phyloP scores from a whole-genome alignment of 2,888 invertebrate genomes.

The Polymixis flavicincta region DNA sequence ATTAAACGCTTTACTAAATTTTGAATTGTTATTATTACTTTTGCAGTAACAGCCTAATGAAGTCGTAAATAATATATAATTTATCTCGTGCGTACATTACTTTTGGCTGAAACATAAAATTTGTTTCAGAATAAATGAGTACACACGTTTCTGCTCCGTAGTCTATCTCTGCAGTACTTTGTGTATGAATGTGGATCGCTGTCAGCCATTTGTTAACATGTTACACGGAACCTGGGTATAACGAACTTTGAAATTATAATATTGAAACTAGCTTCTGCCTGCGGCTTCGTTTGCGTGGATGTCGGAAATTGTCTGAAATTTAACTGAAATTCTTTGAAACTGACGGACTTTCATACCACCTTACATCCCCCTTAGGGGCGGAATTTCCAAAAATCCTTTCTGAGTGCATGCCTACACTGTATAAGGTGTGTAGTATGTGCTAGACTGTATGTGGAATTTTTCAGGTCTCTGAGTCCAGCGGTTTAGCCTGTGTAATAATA shows the following conservation, averaged over 20 bases:
- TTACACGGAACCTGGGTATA: slow-evolving; percentile 10
- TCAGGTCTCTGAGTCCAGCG: too few species aligned
- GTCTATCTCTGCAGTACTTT: slow-evolving; percentile 47
- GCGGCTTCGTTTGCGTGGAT: too few species aligned
- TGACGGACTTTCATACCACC: too few species aligned
- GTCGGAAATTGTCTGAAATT: too few species aligned
- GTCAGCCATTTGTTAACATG: slow-evolving; percentile 54
- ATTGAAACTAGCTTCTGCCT: background rate
- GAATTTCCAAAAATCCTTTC: too few species aligned
- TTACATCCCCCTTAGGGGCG: too few species aligned
- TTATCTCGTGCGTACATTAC: slow-evolving; percentile 35
- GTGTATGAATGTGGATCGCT: slow-evolving; percentile 45
- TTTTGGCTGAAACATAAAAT: slow-evolving; percentile 34
- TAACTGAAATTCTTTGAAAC: too few species aligned
- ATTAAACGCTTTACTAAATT: slow-evolving; percentile 18
- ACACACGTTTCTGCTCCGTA: slow-evolving; percentile 18
- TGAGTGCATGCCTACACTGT: too few species aligned
- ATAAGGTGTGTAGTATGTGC: too few species aligned
- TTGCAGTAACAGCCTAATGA: slow-evolving; percentile 26
- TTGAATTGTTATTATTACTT: slow-evolving; percentile 13
- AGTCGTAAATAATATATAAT: slow-evolving; percentile 34
- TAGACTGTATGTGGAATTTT: too few species aligned
- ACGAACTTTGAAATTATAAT: slow-evolving; percentile 20
- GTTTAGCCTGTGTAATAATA: too few species aligned
- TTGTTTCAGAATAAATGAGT: slow-evolving; percentile 43